Base-by-base conservation (phyloP, 2,113 vertebrate species). In the Gasterosteus aculeatus region DNA sequence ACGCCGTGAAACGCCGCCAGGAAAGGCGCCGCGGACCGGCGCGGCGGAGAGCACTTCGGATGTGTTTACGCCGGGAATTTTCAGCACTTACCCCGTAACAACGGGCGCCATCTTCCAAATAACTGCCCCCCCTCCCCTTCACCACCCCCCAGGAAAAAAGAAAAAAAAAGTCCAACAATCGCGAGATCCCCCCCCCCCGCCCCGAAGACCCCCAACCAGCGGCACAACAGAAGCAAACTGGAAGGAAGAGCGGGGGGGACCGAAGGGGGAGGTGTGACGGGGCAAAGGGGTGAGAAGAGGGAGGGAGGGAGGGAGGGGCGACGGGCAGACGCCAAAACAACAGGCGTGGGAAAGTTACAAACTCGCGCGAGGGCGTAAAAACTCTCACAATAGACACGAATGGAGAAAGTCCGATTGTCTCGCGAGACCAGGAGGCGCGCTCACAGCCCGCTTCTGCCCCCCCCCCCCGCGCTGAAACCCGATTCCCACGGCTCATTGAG, bases 51-150 rank as follows among this genome's bases (percentile, higher is more conserved):
- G 49, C 29, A 31, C 61, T 19, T 79, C 31, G 1, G 16, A 69
- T 56, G 70, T 59, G 70, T 61, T 61, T 76, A 78, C 69, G 86
- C 82, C 90, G 66, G 64, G 58, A 84, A 91, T 91, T 94, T 26
- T 92, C 76, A 84, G 83, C 73, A 96, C 97, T 98, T 94, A 98
- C 97, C 96, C 96, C 96, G 96, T 98, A 94, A 97, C 96, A 95
- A 98, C 97, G 96, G 96, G 97, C 97, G 96, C 96, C 97, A 98
- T 97, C 96, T 98, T 98, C 95, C 95, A 95, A 90, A 94, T 95
- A 96, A 96, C 94, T 94, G 95, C 93, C 94, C 93, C 76, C 60
- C 1, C 22, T 26, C 65, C 35, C n/a, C 72, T 16, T 15, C 29
- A 33, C 54, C 11, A 35, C 38, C 63, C 69, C 63, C 15, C 22